A percentile compares a stretch with the other conserved stretches of the same genome.
These are phyloP conservation scores for Cynoglossus semilaevis DNA, from an alignment of 2,113 vertebrate species.

Conservation along the genomic window DNA sequence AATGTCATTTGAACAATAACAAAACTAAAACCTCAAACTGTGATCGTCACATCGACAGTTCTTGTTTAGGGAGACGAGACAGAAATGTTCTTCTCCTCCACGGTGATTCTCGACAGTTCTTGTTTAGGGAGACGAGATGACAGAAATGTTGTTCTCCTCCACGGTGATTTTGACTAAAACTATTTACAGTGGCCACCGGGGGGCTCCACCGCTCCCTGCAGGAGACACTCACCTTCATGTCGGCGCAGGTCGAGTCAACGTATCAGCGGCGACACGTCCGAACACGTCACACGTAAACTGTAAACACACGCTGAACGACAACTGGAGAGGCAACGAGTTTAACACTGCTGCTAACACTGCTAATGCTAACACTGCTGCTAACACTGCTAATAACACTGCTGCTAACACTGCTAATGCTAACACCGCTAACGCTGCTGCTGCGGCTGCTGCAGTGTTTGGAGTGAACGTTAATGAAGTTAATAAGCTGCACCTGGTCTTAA, in stretches of 20 bases:
- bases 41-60: not conserved
- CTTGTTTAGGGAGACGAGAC: too few species aligned
- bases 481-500: slow-evolving; percentile 50
- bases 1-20: too few species aligned
- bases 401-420: too few species aligned
- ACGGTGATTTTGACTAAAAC: slow-evolving; percentile 33
- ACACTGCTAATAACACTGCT: too few species aligned
- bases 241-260: slow-evolving; percentile 28
- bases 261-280: slow-evolving; percentile 23
- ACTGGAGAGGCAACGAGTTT: not conserved
- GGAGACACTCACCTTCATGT: slow-evolving; percentile 55
- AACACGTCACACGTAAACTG: slow-evolving; percentile 5
- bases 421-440: too few species aligned
- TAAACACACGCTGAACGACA: not conserved
- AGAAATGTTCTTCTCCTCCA: slow-evolving; percentile 31
- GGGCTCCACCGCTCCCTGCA: slow-evolving; percentile 27
- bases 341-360: slow-evolving; percentile 10
- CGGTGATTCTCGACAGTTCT: too few species aligned
- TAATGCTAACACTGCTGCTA: not conserved
- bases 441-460: slow-evolving; percentile 46
- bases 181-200: slow-evolving; percentile 47
- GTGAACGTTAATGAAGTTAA: slow-evolving; percentile 40
- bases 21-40: too few species aligned
- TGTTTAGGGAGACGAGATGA: too few species aligned
- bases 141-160: slow-evolving; percentile 27